Conservation (phyloP, 2,888 invertebrate species). For the Hypena proboscidalis region DNA sequence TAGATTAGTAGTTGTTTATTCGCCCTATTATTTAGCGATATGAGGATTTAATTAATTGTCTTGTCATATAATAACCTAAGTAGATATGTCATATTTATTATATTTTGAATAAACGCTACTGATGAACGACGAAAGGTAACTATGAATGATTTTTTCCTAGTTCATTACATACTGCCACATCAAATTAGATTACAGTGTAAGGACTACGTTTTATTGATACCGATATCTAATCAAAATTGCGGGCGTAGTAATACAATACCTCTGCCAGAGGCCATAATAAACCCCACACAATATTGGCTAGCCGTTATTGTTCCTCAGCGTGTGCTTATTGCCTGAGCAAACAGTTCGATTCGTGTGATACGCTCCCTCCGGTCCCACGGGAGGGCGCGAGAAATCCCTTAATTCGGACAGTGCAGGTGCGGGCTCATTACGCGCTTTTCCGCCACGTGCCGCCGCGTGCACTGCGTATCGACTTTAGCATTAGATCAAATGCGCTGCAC, state of each 20-base stretch:
- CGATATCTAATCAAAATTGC: constrained; percentile 41
- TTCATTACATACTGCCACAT: too few relatives aligned
- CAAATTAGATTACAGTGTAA: neutral
- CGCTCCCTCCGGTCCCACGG: constrained; percentile 75
- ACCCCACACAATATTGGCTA: constrained; percentile 55
- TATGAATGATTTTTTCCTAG: too few relatives aligned
- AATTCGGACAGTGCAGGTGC: constrained; percentile 82
- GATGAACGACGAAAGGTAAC: too few relatives aligned
- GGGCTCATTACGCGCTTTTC: constrained; percentile 80
- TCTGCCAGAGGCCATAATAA: constrained; percentile 49
- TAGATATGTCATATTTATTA: too few relatives aligned
- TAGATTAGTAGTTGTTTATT: neutral
- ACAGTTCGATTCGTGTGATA: constrained; percentile 62
- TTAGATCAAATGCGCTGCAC: constrained; percentile 59
- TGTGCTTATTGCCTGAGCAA: constrained; percentile 74
- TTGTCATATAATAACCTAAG: too few relatives aligned
- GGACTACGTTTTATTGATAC: constrained; percentile 3
- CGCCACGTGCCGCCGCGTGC: constrained; percentile 80
- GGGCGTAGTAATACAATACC: constrained; percentile 49
- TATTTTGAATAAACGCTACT: too few relatives aligned
- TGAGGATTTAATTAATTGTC: neutral
- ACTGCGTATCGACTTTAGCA: constrained; percentile 56
- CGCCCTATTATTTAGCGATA: neutral
- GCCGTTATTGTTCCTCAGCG: constrained; percentile 65
- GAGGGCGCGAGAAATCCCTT: constrained; percentile 85